Percentiles rank a stretch among this genome's conserved stretches.
Evolutionary conservation across 2,888 invertebrate species (phyloP).

Genomic region (Orthonychiurus folsomi): DNA sequence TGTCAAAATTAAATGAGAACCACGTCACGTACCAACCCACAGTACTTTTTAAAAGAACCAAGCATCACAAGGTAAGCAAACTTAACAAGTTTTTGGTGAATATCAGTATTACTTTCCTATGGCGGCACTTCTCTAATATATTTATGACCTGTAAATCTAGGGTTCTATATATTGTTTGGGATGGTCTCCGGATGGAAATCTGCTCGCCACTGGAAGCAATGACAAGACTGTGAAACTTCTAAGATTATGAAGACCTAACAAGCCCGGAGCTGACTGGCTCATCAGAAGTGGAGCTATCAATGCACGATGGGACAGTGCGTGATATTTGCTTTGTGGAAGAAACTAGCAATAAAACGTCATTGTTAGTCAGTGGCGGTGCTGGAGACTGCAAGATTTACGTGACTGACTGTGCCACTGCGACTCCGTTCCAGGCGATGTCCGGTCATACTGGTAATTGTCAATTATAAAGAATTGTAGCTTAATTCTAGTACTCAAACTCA

Average conservation of each 20-base stretch:
- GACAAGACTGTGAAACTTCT: conserved; percentile 96
- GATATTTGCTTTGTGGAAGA: conserved; percentile 96
- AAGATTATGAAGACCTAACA: conserved; percentile 80
- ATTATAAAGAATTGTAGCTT: not conserved
- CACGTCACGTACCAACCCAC: conserved; percentile 81
- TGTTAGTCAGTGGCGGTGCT: conserved; percentile 93
- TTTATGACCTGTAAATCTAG: conserved; percentile 13
- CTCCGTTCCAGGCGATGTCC: conserved; percentile 77
- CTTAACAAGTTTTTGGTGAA: not conserved
- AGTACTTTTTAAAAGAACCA: conserved; percentile 86
- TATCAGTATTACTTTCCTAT: not conserved
- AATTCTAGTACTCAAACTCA: not conserved
- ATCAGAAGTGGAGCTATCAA: conserved; percentile 77
- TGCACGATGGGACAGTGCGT: conserved; percentile 97
- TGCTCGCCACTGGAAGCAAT: conserved; percentile 96
- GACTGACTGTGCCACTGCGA: conserved; percentile 91
- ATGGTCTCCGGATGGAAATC: conserved; percentile 91
- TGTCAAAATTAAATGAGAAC: conserved; percentile 60
- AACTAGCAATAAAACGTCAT: conserved; percentile 74
- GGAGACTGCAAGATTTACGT: conserved; percentile 98
- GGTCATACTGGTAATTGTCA: conserved; percentile 81
- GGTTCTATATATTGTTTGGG: conserved; percentile 96
- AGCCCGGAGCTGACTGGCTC: conserved; percentile 56
- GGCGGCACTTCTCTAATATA: not conserved
- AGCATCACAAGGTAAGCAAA: conserved; percentile 75